phyloP scores from a whole-genome alignment of 2,888 invertebrate genomes.

The Parnassius apollo region DNA sequence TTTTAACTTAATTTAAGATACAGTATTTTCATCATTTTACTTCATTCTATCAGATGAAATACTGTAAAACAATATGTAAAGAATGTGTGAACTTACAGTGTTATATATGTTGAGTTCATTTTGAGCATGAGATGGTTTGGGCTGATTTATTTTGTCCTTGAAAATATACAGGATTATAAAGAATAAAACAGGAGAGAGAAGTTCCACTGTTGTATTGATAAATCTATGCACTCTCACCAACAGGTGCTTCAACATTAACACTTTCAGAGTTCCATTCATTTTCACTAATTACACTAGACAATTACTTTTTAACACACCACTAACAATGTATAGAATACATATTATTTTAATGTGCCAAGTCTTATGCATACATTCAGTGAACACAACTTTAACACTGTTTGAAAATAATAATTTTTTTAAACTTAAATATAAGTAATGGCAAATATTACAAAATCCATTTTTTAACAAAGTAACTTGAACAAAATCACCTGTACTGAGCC shows the following conservation, averaged over 20 bases:
- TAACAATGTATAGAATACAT: no score
- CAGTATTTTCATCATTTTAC: no score
- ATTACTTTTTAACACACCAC: slow-evolving; percentile 21
- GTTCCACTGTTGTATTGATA: slow-evolving; percentile 45
- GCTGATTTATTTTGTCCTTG: slow-evolving; percentile 23
- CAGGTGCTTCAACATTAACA: slow-evolving; percentile 54
- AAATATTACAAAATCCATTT: no score
- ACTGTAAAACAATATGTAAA: not conserved
- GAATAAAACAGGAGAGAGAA: slow-evolving; percentile 40
- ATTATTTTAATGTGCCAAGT: no score
- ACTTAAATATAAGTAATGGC: no score
- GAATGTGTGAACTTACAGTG: slow-evolving; percentile 16
- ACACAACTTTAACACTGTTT: no score
- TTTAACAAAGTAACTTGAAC: no score
- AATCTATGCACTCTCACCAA: slow-evolving; percentile 45
- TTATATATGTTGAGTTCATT: slow-evolving; percentile 13
- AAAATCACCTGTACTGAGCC: no score
- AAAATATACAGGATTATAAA: slow-evolving; percentile 36
- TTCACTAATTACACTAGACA: slow-evolving; percentile 17
- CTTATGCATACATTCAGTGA: no score
- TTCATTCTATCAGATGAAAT: no score
- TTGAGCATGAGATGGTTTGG: slow-evolving; percentile 2
- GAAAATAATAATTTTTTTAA: no score
- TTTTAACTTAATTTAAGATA: no score
- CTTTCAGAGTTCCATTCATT: slow-evolving; percentile 38